Evolutionary conservation across 2,113 vertebrate genomes (phyloP).

Genomic region (Acrocephalus arundinaceus): DNA sequence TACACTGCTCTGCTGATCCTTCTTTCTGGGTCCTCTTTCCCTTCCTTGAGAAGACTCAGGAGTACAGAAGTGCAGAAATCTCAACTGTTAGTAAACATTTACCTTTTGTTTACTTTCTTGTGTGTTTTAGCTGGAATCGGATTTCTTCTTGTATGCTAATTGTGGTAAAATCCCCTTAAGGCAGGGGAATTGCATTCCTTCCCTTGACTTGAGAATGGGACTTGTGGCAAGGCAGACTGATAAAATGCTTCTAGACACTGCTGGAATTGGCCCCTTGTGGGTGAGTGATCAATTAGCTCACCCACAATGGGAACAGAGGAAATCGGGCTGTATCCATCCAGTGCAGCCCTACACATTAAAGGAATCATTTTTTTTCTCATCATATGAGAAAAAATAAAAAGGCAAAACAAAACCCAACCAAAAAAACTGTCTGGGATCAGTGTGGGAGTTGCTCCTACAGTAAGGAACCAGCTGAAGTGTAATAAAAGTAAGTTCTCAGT

Average conservation of each 20-base stretch:
- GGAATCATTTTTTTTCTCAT: neutral
- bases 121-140: neutral
- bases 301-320: neutral
- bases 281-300: neutral
- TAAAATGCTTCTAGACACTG: neutral
- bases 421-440: neutral
- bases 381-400: too few species aligned
- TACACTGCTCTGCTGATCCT: neutral
- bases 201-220: neutral
- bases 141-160: neutral
- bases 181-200: neutral
- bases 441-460: neutral
- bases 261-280: neutral
- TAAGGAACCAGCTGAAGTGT: neutral
- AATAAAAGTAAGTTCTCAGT: neutral
- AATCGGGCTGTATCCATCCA: neutral
- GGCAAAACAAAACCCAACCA: neutral
- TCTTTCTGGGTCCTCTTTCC: neutral
- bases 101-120: neutral
- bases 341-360: neutral
- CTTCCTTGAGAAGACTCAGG: neutral
- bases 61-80: neutral
- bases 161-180: neutral
- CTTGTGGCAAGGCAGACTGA: neutral
- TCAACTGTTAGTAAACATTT: neutral